Conservation (phyloP, 2,113 vertebrate genomes). For the Mionectes macconnelli region DNA sequence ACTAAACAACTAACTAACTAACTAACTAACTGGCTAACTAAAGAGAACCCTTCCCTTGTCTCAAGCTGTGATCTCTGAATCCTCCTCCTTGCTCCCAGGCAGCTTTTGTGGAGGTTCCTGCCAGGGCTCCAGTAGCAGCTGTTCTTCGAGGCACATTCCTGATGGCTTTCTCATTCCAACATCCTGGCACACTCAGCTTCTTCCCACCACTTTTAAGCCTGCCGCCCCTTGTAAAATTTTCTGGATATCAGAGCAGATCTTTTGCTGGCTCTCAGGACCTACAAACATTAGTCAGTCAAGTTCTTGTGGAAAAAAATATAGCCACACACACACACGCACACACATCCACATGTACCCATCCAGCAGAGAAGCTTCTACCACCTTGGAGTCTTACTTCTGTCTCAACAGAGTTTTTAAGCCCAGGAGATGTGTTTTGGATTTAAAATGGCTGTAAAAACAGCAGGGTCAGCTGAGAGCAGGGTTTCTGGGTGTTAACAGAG, state of each 20-base stretch:
- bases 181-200: constrained; percentile 80
- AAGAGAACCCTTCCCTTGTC: neutral
- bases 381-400: neutral
- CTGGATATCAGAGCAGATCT: constrained; percentile 80
- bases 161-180: constrained; percentile 85
- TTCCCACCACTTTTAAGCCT: constrained; percentile 87
- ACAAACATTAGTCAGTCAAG: constrained; percentile 76
- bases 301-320: constrained; percentile 15
- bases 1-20: neutral
- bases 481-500: neutral
- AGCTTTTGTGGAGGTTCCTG: neutral
- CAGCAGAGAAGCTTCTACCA: neutral
- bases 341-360: neutral
- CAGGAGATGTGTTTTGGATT: neutral
- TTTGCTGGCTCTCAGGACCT: constrained; percentile 75
- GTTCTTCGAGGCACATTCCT: constrained; percentile 87
- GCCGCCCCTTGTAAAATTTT: constrained; percentile 85
- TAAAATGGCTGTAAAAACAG: neutral
- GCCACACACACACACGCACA: neutral
- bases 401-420: neutral
- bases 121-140: constrained; percentile 86
- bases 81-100: constrained; percentile 35
- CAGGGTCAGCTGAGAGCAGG: neutral
- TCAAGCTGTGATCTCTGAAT: neutral
- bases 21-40: neutral